Base-by-base conservation (phyloP, 1,140 invertebrate genomes). In the Lepidurus apus region DNA sequence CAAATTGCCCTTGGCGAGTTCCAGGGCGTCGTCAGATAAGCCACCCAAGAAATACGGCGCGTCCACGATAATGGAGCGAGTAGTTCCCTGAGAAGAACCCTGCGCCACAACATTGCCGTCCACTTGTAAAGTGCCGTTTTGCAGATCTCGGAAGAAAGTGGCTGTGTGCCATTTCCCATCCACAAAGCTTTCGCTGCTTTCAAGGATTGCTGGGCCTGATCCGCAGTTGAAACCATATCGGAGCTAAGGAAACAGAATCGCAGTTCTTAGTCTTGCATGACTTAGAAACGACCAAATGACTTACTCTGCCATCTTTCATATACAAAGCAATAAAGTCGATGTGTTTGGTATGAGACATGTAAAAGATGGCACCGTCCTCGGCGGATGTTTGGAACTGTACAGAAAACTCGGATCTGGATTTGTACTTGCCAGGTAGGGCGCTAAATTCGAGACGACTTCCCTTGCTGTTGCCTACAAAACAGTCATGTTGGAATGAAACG, bases 121-220 rank as follows among this genome's bases (percentile, higher is more conserved):
- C 1, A 94, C 87, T 1, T 86, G 86, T n/a, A 96, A 84, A 79
- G 89, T 89, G 0, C 91, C 91, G 77, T 86, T 83, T 43, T 87
- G 86, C 3, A 84, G 82, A 43, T 87, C 83, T 76, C 91, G 85
- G 53, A 87, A 90, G 81, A 93, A 88, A 13, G 86, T 86, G 0
- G 93, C 88, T 0, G 87, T 90, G 83, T 99, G 97, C 97, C 96
- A 98, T 45, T 91, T 83, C 9, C 91, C 91, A 84, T 98, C 95
- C 81, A 95, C 92, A 79, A 95, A 91, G 11, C 85, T 86, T 2
- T 84, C 82, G 0, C 87, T 82, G 42, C 85, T 87, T 2, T 84
- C 83, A 0, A 97, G 84, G 0, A 86, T 80, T 0, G 88, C 91
- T 0, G 89, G 85, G n/a, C 90, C 92, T 24, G 86, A 89, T 43